A percentile compares a stretch with the other conserved stretches of the same genome.
Conservation (phyloP, 1,140 invertebrate genomes). For the Eciton burchellii region DNA sequence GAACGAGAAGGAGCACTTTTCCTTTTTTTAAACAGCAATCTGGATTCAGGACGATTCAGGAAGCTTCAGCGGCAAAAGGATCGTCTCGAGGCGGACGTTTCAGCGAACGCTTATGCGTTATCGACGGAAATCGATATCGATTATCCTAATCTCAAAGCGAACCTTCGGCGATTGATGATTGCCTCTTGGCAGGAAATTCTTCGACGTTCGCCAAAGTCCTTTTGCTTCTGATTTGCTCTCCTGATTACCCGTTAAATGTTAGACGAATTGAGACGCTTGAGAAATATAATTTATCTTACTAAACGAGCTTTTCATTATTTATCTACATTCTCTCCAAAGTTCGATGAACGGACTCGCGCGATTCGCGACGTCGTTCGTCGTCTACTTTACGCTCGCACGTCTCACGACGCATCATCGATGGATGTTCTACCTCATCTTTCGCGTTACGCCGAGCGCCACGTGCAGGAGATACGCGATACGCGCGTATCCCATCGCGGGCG, state of each 20-base stretch:
- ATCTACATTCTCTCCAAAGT: constrained; percentile 4
- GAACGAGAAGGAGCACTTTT: neutral
- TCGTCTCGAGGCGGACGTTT: neutral
- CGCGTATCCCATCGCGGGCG: neutral
- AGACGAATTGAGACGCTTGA: constrained; percentile 39
- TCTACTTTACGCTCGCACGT: neutral
- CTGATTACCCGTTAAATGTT: constrained; percentile 45
- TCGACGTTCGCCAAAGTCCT: constrained; percentile 10
- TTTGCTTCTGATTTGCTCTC: constrained; percentile 25
- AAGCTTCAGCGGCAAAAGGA: constrained; percentile 18
- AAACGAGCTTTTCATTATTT: constrained; percentile 36
- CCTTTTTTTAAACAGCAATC: neutral
- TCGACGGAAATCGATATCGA: neutral
- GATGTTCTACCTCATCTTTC: too few species aligned
- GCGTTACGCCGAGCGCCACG: too few species aligned
- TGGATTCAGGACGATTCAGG: neutral
- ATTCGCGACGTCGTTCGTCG: neutral
- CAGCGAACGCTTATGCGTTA: too few species aligned
- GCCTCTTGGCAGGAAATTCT: neutral
- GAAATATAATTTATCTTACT: constrained; percentile 60
- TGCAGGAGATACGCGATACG: too few species aligned
- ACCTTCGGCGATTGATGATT: too few species aligned
- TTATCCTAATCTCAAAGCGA: neutral
- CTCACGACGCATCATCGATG: neutral
- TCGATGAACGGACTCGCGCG: neutral